A percentile compares a stretch with the other conserved stretches of the same genome.
Evolutionary conservation across 2,113 vertebrate genomes (phyloP).

Genomic region (Silurus meridionalis): DNA sequence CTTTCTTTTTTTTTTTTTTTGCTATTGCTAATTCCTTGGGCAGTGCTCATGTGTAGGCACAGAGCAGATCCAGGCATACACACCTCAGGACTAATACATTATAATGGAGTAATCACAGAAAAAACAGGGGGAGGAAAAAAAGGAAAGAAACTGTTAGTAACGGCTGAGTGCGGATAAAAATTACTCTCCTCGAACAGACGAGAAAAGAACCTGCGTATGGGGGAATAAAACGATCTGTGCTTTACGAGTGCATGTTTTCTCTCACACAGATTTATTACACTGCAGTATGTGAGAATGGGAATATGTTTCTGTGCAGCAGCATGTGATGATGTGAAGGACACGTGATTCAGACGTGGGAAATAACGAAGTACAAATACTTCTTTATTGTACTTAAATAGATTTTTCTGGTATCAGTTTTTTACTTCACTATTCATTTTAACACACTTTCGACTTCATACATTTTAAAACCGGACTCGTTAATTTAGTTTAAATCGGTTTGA

Average conservation of each 20-base stretch:
- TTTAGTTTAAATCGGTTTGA: no score
- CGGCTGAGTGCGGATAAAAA: background rate
- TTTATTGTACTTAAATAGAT: no score
- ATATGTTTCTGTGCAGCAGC: background rate
- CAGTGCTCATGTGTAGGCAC: background rate
- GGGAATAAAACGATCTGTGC: background rate
- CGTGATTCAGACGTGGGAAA: no score
- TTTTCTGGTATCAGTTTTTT: no score
- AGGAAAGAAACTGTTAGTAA: background rate
- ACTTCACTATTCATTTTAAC: no score
- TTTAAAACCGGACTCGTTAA: no score
- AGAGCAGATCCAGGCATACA: background rate
- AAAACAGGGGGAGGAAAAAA: background rate
- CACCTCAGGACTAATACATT: conserved; percentile 1
- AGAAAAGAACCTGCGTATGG: background rate
- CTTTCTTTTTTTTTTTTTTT: background rate
- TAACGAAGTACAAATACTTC: no score
- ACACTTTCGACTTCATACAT: no score
- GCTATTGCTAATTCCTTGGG: background rate
- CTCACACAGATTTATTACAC: background rate
- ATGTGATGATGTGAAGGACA: background rate
- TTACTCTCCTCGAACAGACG: background rate
- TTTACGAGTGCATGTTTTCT: background rate
- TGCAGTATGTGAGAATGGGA: background rate
- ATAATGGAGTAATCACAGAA: conserved; percentile 15